Conservation (phyloP, 1,140 invertebrate species). For the Nomia melanderi region DNA sequence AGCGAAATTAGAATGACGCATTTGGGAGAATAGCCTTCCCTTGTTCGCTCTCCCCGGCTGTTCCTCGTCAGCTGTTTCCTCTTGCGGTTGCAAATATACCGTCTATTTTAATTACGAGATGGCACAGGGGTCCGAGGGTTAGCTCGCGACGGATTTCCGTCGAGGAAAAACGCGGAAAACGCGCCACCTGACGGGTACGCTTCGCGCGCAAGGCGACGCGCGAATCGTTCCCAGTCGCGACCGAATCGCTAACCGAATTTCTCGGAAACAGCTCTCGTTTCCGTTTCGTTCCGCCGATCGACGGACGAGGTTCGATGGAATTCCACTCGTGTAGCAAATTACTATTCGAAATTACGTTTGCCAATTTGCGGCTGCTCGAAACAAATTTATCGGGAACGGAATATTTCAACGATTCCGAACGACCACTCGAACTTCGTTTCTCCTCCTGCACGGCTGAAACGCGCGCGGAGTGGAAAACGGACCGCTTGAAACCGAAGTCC, state of each 20-base stretch:
- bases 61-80: not conserved
- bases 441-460: too few species aligned
- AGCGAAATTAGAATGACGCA: conserved; percentile 45
- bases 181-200: too few species aligned
- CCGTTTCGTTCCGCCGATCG: not conserved
- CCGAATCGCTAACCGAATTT: too few species aligned
- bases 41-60: not conserved
- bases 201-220: too few species aligned
- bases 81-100: conserved; percentile 7
- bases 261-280: too few species aligned
- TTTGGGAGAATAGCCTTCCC: conserved; percentile 1
- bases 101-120: conserved; percentile 47
- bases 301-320: not conserved
- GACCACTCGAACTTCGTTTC: too few species aligned
- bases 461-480: too few species aligned
- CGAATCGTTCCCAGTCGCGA: too few species aligned
- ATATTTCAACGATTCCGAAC: not conserved
- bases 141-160: conserved; percentile 8
- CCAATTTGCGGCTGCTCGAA: not conserved
- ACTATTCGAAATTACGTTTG: not conserved
- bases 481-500: too few species aligned
- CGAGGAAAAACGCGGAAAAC: not conserved
- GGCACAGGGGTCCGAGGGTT: not conserved
- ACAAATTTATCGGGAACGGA: not conserved
- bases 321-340: not conserved